Percentiles rank a stretch among this genome's conserved stretches.
Evolutionary conservation across 2,113 vertebrate genomes (phyloP).

Genomic region (Psilopogon haemacephalus): DNA sequence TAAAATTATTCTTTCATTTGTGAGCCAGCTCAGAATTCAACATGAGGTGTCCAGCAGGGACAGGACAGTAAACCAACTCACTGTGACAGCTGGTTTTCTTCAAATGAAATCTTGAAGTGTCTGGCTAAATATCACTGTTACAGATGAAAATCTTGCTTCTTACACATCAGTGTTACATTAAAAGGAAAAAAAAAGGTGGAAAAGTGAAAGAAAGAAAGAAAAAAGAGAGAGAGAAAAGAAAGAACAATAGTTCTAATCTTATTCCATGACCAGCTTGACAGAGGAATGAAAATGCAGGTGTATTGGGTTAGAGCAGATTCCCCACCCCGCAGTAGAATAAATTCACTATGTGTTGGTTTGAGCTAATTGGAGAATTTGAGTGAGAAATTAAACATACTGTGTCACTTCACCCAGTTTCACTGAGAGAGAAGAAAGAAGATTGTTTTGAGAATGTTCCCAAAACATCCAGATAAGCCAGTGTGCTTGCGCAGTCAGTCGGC

Average conservation of each 20-base stretch:
- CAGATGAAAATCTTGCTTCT: not conserved
- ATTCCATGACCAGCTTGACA: not conserved
- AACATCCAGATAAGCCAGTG: no score
- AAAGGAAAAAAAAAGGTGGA: not conserved
- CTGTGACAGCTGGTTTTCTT: not conserved
- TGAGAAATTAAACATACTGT: no score
- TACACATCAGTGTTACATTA: not conserved
- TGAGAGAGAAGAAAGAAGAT: no score
- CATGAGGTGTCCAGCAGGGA: not conserved
- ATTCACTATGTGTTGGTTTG: no score
- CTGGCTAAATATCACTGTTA: not conserved
- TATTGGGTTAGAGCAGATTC: no score
- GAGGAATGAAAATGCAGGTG: not conserved
- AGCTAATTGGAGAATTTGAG: no score
- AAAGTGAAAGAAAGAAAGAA: no score
- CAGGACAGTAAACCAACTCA: not conserved
- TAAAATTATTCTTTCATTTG: constrained; percentile 21
- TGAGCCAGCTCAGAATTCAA: not conserved
- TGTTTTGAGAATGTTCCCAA: no score
- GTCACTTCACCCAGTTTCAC: no score
- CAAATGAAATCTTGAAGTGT: not conserved
- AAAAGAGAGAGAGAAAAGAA: no score
- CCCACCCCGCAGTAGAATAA: no score
- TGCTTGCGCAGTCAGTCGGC: no score
- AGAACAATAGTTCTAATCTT: not conserved